phyloP scores from a whole-genome alignment of 1,140 invertebrate species.

The Battus philenor region DNA sequence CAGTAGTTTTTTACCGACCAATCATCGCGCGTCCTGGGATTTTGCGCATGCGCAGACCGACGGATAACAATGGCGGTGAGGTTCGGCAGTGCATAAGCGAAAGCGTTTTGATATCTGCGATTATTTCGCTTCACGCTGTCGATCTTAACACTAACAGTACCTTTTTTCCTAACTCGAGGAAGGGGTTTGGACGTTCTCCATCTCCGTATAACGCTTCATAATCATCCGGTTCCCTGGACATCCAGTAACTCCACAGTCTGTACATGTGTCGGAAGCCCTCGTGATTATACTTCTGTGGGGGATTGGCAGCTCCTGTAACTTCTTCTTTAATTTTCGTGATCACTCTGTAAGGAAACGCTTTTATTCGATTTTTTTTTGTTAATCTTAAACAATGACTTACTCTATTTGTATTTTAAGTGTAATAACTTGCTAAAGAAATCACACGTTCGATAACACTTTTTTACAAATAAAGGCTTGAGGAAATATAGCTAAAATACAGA shows the following conservation, averaged over 20 bases:
- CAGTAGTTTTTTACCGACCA: not conserved
- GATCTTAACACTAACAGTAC: conserved; percentile 20
- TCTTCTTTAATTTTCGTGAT: conserved; percentile 35
- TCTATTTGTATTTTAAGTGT: no score
- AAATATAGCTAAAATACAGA: no score
- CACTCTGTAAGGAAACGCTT: conserved; percentile 33
- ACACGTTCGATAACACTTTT: no score
- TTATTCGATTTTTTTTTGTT: no score
- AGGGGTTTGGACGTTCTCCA: conserved; percentile 29
- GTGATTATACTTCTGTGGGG: conserved; percentile 44
- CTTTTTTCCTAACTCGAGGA: conserved; percentile 50
- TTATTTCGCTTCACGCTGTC: not conserved
- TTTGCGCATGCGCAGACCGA: not conserved
- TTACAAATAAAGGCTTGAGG: no score
- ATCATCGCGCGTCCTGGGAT: not conserved
- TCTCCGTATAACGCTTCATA: conserved; percentile 37
- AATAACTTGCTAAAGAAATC: no score
- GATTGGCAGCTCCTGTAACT: conserved; percentile 17
- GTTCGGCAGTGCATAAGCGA: no score
- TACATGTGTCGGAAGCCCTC: conserved; percentile 49
- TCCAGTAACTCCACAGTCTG: conserved; percentile 53
- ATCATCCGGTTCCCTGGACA: conserved; percentile 50
- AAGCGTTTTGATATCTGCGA: no score
- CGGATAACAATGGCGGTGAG: not conserved
- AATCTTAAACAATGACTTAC: no score